These are phyloP conservation scores for Cataglyphis rosenhaueri DNA, from an alignment of 2,888 invertebrate species.

Conservation along the genomic window DNA sequence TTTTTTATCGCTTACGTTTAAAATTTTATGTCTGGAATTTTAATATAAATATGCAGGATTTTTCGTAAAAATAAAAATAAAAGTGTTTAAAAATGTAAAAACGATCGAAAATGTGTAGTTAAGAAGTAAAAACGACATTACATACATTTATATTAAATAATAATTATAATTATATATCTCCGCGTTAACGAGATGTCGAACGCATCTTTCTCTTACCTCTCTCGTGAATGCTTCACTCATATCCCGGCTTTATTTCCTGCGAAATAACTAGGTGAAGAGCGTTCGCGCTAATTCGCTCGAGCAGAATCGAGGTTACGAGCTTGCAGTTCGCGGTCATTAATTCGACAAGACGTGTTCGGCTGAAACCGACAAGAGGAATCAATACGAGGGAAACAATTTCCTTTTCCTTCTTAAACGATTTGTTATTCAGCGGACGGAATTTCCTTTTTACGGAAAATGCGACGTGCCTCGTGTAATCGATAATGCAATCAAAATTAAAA, in stretches of 20 bases:
- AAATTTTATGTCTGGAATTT: background rate
- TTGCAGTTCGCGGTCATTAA: slow-evolving; percentile 27
- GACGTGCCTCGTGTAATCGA: background rate
- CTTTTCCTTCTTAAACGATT: background rate
- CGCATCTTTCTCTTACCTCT: background rate
- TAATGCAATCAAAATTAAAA: background rate
- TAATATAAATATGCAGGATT: background rate
- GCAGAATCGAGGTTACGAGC: slow-evolving; percentile 36
- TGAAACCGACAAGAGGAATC: background rate
- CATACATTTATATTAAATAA: slow-evolving; percentile 1
- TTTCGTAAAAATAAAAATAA: background rate
- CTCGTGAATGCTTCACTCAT: background rate
- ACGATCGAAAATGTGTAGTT: background rate
- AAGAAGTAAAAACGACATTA: background rate
- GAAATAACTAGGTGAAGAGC: slow-evolving; percentile 23
- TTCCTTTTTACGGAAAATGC: background rate
- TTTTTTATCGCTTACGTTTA: background rate
- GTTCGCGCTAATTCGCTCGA: slow-evolving; percentile 30
- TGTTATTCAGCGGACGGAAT: background rate
- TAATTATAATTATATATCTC: background rate
- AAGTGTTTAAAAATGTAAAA: background rate
- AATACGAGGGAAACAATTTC: background rate
- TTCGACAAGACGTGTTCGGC: slow-evolving; percentile 23
- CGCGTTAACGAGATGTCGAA: background rate
- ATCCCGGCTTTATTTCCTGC: slow-evolving; percentile 5